Evolutionary conservation across 2,797 vertebrate species (phyloP).

Genomic region (Carapus acus): DNA sequence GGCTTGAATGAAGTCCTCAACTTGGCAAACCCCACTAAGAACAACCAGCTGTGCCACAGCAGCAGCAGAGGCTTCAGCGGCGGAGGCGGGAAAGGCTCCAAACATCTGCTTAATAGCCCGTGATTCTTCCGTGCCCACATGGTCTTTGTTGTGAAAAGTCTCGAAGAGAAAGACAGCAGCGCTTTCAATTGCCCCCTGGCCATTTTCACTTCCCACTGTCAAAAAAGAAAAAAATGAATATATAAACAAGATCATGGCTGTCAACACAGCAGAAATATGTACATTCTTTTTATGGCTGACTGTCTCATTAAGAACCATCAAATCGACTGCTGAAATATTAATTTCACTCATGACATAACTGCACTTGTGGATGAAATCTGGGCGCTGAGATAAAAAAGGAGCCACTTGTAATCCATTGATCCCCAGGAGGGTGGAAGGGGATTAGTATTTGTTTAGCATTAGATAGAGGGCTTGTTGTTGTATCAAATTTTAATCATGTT

Average conservation of each 20-base stretch:
- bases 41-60: slow-evolving; percentile 77
- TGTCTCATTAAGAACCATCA: slow-evolving; percentile 24
- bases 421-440: slow-evolving; percentile 23
- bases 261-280: neutral
- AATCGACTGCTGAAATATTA: slow-evolving; percentile 27
- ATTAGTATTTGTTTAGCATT: slow-evolving; percentile 26
- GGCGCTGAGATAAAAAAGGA: slow-evolving; percentile 27
- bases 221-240: slow-evolving; percentile 22
- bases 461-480: slow-evolving; percentile 14
- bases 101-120: slow-evolving; percentile 92
- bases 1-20: slow-evolving; percentile 75
- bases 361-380: slow-evolving; percentile 8
- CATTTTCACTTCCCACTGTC: slow-evolving; percentile 85
- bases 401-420: slow-evolving; percentile 22
- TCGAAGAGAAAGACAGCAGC: slow-evolving; percentile 90
- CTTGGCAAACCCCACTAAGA: slow-evolving; percentile 70
- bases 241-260: neutral
- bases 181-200: slow-evolving; percentile 85
- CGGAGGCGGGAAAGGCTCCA: slow-evolving; percentile 87
- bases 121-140: slow-evolving; percentile 84
- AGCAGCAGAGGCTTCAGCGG: slow-evolving; percentile 78
- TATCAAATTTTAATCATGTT: slow-evolving; percentile 37
- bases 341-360: slow-evolving; percentile 21
- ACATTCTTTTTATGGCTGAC: slow-evolving; percentile 2
- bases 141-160: slow-evolving; percentile 84